Conservation (phyloP, 2,113 vertebrate genomes). For the Leiothrix lutea region DNA sequence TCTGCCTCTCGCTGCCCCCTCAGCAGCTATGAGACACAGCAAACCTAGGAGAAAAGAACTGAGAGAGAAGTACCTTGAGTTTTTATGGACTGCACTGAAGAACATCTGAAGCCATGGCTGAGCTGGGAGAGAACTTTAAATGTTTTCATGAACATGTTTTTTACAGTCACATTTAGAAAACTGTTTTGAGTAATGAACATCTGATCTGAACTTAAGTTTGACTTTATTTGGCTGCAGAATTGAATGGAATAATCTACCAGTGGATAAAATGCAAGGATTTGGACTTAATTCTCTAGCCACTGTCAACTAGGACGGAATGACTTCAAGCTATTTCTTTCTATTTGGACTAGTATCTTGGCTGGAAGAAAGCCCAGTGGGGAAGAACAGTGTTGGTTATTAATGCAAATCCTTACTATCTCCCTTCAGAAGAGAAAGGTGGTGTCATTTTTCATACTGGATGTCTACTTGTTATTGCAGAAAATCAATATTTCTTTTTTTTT, state of each 20-base stretch:
- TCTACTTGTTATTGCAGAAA: background rate
- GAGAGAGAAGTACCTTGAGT: background rate
- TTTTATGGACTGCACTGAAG: background rate
- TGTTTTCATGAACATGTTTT: background rate
- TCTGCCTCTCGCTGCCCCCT: background rate
- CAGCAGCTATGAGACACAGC: background rate
- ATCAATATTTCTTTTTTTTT: background rate
- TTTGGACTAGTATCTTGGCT: background rate
- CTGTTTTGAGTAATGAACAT: background rate
- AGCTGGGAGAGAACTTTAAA: background rate
- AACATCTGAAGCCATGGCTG: background rate
- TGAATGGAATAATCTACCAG: background rate
- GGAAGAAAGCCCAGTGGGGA: background rate
- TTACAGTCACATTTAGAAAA: background rate
- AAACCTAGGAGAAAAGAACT: background rate
- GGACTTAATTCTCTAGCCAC: background rate
- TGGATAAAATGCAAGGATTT: constrained; percentile 7
- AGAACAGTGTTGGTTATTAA: constrained; percentile 8
- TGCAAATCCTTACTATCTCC: constrained; percentile 19
- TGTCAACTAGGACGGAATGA: background rate
- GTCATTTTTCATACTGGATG: background rate
- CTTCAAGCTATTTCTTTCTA: constrained; percentile 13
- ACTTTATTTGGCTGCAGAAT: background rate
- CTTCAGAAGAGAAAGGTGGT: constrained; percentile 20
- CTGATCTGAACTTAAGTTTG: background rate